Conservation (phyloP, 2,888 invertebrate species). For the Metopia argyrocephala region DNA sequence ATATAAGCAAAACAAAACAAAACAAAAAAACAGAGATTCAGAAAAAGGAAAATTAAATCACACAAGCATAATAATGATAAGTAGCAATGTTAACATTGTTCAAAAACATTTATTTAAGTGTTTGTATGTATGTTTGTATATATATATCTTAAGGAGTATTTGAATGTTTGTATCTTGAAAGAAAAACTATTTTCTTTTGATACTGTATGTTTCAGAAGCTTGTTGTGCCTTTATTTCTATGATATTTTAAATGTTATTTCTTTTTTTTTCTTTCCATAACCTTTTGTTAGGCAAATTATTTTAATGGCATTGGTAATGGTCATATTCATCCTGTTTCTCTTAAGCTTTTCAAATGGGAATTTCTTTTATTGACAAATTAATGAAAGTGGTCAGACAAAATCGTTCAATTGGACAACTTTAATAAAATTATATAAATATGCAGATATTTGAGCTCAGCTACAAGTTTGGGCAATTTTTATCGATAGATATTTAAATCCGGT, state of each 20-base stretch:
- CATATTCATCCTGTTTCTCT: background rate
- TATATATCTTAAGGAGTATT: background rate
- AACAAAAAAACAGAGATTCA: no score
- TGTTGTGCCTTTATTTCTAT: constrained; percentile 26
- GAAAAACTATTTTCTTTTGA: constrained; percentile 18
- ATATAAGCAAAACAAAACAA: no score
- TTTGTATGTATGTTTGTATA: background rate
- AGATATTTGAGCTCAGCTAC: no score
- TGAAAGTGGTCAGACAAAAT: no score
- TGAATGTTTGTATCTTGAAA: constrained; percentile 25
- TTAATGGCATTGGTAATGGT: constrained; percentile 36
- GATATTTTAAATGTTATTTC: constrained; percentile 25
- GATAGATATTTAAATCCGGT: no score
- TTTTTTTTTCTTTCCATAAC: constrained; percentile 23
- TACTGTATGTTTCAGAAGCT: constrained; percentile 7
- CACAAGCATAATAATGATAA: constrained; percentile 36
- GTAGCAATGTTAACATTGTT: background rate
- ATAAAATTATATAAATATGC: no score
- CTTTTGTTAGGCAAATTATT: constrained; percentile 51
- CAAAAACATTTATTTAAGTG: background rate
- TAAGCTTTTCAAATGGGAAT: background rate
- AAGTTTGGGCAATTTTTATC: no score
- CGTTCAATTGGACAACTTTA: background rate
- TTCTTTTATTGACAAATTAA: constrained; percentile 4
- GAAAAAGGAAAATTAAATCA: constrained; percentile 40